These are phyloP conservation scores for Cryptocheilus praepositus DNA, from an alignment of 2,888 invertebrate species.

Conservation along the genomic window DNA sequence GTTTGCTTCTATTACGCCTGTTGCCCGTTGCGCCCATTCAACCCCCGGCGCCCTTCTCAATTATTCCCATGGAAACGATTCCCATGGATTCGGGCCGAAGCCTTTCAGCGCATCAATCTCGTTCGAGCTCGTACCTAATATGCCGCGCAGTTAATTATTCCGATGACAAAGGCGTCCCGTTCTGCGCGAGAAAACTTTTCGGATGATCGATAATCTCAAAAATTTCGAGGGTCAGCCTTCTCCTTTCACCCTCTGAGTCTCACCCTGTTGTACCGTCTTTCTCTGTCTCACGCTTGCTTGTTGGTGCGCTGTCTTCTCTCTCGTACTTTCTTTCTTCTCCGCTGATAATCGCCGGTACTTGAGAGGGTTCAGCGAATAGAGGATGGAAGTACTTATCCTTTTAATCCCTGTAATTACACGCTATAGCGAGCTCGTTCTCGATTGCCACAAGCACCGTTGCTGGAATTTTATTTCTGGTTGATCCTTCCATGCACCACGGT, in stretches of 20 bases:
- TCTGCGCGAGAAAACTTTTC: constrained; percentile 33
- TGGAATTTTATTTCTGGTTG: constrained; percentile 4
- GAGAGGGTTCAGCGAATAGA: constrained; percentile 31
- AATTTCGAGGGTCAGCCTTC: constrained; percentile 36
- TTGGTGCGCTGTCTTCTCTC: not conserved
- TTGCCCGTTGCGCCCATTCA: constrained; percentile 20
- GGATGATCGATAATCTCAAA: constrained; percentile 48
- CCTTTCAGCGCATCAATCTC: constrained; percentile 63
- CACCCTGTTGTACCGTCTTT: not conserved
- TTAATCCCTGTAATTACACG: constrained; percentile 53
- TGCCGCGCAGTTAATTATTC: constrained; percentile 60
- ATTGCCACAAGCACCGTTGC: constrained; percentile 20
- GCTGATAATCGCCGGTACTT: constrained; percentile 44
- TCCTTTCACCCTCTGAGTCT: not conserved
- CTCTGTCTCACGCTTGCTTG: not conserved
- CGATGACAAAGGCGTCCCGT: constrained; percentile 48
- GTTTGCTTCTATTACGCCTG: not conserved
- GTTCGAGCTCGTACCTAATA: constrained; percentile 58
- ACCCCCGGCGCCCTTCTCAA: constrained; percentile 51
- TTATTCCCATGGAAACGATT: constrained; percentile 64
- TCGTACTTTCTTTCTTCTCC: constrained; percentile 14
- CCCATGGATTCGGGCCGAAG: constrained; percentile 38
- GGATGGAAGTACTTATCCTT: constrained; percentile 42
- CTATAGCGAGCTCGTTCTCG: constrained; percentile 21
- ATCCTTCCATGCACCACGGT: not conserved